Base-by-base conservation (phyloP, 2,113 vertebrate species). In the Archilochus colubris region DNA sequence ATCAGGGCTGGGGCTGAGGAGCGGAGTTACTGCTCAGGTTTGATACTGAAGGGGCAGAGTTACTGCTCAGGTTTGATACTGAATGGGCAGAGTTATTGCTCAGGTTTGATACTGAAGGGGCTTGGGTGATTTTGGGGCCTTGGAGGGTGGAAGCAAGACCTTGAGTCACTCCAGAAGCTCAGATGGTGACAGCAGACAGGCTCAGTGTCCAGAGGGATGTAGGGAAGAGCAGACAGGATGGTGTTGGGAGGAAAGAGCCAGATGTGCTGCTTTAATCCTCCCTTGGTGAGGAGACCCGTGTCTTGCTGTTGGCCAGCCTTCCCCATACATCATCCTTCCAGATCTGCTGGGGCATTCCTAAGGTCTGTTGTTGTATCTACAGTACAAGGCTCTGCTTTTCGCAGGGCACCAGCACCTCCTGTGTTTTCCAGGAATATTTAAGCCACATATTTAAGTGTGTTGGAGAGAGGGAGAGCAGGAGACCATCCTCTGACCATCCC, bases 391-490 rank as follows among this genome's bases (percentile, higher is more conserved):
- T 76, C 78, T 84, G 36, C 58, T 57, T 20, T 51, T 83, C 40
- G 57, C 0, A 0, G 5, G 18, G 3, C 24, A 11, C 25, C 55
- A 28, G 67, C 24, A 28, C 36, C 4, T 1, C 25, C 0, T 40
- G 1, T 1, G 1, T 55, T 51, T 44, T 33, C 40, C 62, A 11
- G 59, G n/a, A 30, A 14, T 6, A 9, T 70, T 59, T 54, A 38
- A 70, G n/a, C 43, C 0, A 0, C 8, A 33, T 33, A 33, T 33
- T 33, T 33, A 33, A 7, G 48, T 1, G 3, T 28, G 36, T 9
- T 51, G 28, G 53, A 9, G 11, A 18, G 22, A 23, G 14, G 46
- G 36, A 57, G 46, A 43, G 18, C 68, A 62, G 36, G 30, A 62
- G 25, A 8, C 31, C 28, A 6, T 66, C 31, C 14, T 63, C 20